These are phyloP conservation scores for Calidris pugnax DNA, from an alignment of 2,113 vertebrate genomes.

Conservation along the genomic window DNA sequence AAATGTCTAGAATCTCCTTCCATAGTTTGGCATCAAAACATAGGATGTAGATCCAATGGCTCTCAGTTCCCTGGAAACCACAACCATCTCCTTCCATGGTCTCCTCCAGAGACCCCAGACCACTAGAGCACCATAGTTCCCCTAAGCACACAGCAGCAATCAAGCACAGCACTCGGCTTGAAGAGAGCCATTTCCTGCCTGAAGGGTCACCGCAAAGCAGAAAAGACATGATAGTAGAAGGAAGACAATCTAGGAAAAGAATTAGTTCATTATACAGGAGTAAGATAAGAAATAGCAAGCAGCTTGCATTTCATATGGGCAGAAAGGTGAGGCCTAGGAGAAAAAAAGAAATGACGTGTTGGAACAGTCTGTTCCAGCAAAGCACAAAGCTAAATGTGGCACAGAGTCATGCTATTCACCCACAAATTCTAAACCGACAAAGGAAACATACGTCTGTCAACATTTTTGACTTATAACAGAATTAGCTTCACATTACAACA, in stretches of 20 bases:
- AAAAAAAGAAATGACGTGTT: not conserved
- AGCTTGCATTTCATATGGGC: slow-evolving; percentile 13
- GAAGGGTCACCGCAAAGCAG: not conserved
- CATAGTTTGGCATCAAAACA: not conserved
- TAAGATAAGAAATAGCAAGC: not conserved
- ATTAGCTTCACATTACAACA: slow-evolving; percentile 7
- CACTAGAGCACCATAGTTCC: not conserved
- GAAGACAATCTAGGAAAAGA: not conserved
- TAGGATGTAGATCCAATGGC: not conserved
- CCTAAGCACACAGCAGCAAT: not conserved
- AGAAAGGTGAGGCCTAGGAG: slow-evolving; percentile 39
- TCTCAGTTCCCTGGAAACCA: not conserved
- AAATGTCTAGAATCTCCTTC: not conserved
- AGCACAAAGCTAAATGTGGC: slow-evolving; percentile 27
- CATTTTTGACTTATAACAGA: slow-evolving; percentile 24
- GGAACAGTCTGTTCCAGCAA: slow-evolving; percentile 35
- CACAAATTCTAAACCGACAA: slow-evolving; percentile 26
- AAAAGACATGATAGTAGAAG: not conserved
- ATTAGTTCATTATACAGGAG: not conserved
- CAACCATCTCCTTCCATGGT: not conserved
- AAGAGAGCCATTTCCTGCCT: not conserved
- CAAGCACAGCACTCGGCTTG: not conserved
- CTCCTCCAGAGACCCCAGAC: not conserved
- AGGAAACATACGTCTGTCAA: not conserved
- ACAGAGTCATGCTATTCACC: slow-evolving; percentile 23